Evolutionary conservation across 2,113 vertebrate species (phyloP).

Genomic region (Tupaia tana): DNA sequence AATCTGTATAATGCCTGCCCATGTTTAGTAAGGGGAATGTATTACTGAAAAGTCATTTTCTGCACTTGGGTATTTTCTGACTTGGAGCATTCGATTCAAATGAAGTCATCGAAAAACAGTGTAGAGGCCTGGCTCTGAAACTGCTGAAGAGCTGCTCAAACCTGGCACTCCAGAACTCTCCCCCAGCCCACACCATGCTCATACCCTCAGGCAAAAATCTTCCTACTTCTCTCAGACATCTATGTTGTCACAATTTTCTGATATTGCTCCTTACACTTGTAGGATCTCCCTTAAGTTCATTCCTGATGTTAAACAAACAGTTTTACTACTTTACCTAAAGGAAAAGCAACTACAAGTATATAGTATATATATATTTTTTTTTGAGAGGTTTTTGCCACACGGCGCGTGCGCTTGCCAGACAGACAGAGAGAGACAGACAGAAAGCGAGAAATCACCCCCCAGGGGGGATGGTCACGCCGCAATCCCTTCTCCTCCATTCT

Average conservation of each 20-base stretch:
- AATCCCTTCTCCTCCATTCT: no score
- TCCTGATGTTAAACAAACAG: neutral
- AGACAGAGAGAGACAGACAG: no score
- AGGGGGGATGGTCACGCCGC: no score
- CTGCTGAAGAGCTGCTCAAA: neutral
- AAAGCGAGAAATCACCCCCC: no score
- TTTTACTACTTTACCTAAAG: neutral
- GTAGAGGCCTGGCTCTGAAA: neutral
- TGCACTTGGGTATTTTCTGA: neutral
- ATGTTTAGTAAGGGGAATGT: neutral
- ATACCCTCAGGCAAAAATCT: neutral
- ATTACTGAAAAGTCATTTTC: neutral
- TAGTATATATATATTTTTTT: no score
- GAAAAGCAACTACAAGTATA: neutral
- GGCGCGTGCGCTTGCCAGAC: no score
- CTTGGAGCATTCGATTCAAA: neutral
- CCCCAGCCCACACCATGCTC: neutral
- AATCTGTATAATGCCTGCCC: neutral
- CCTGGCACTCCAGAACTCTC: neutral
- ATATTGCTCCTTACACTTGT: neutral
- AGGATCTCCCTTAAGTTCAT: neutral
- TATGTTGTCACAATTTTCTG: neutral
- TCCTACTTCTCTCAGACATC: neutral
- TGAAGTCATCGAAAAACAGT: neutral
- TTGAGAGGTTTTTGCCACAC: no score